phyloP scores from a whole-genome alignment of 1,140 invertebrate species.

The Nebria ingens region DNA sequence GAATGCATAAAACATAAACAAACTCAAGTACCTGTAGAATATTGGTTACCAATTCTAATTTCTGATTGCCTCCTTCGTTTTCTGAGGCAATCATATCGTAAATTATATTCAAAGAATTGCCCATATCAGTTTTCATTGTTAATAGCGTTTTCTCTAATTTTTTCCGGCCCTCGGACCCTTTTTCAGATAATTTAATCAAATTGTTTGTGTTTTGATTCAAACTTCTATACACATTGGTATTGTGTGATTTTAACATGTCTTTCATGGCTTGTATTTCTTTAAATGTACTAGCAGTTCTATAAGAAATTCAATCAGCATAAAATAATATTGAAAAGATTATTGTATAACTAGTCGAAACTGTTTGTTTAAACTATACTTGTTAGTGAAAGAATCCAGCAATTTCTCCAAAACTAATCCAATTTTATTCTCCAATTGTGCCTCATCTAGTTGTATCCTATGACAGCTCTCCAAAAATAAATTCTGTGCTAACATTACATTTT shows the following conservation, averaged over 20 bases:
- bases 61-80: neutral
- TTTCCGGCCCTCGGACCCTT: conserved; percentile 15
- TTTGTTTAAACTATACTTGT: conserved; percentile 37
- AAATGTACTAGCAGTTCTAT: conserved; percentile 23
- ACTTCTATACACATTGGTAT: conserved; percentile 20
- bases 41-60: conserved; percentile 14
- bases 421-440: conserved; percentile 40
- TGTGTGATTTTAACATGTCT: conserved; percentile 25
- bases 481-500: conserved; percentile 44
- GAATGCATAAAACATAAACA: no score
- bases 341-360: no score
- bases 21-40: conserved; percentile 20
- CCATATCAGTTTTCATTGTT: neutral
- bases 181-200: conserved; percentile 21
- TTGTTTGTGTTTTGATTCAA: conserved; percentile 16
- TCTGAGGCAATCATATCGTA: neutral
- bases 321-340: neutral
- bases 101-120: neutral
- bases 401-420: conserved; percentile 45
- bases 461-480: conserved; percentile 47
- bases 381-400: conserved; percentile 44
- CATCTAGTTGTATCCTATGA: conserved; percentile 46
- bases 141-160: conserved; percentile 4
- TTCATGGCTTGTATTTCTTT: conserved; percentile 28
- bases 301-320: no score